These are phyloP conservation scores for Arizona elegans DNA, from an alignment of 2,113 vertebrate genomes.

Conservation along the genomic window DNA sequence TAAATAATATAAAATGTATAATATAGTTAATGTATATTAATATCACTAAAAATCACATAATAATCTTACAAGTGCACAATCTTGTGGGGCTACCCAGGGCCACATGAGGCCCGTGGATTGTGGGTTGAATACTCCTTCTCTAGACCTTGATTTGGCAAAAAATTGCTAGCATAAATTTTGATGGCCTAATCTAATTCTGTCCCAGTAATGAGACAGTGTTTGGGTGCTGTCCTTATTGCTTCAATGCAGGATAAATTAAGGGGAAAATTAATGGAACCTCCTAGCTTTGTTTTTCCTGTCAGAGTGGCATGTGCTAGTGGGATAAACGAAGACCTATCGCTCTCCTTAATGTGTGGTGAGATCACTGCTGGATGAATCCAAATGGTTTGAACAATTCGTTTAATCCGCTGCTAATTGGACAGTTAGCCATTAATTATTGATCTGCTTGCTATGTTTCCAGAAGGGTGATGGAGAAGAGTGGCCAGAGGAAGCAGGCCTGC, in stretches of 20 bases:
- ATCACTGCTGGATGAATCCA: background rate
- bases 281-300: background rate
- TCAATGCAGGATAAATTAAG: background rate
- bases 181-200: background rate
- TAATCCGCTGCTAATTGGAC: background rate
- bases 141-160: background rate
- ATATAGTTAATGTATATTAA: background rate
- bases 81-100: background rate
- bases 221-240: background rate
- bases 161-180: background rate
- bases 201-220: background rate
- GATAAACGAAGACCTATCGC: background rate
- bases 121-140: background rate
- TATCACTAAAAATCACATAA: background rate
- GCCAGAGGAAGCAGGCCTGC: background rate
- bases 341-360: background rate
- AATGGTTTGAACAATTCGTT: background rate
- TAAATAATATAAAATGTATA: background rate
- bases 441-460: background rate
- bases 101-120: background rate
- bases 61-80: background rate
- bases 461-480: background rate
- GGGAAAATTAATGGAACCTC: background rate
- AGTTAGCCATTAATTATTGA: background rate
- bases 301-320: background rate